phyloP scores from a whole-genome alignment of 35 echinoderm and acorn worm genomes.

The Diadema setosum region DNA sequence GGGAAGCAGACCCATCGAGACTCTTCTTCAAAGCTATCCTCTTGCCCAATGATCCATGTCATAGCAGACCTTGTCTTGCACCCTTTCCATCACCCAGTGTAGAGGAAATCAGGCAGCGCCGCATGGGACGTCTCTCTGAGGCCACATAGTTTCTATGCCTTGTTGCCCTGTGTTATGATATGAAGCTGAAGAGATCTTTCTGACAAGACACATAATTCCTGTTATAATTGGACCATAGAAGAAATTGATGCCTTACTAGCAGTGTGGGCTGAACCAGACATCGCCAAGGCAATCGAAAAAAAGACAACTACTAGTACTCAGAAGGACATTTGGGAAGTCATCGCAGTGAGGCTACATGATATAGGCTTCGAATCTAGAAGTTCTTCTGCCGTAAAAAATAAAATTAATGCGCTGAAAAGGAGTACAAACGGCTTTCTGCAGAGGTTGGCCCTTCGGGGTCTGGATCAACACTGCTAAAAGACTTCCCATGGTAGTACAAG shows the following conservation, averaged over 20 bases:
- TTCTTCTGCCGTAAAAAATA: neutral
- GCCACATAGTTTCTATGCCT: too few relatives aligned
- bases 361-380: neutral
- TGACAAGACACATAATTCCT: too few relatives aligned
- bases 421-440: neutral
- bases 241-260: neutral
- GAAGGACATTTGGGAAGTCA: neutral
- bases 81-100: neutral
- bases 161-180: too few relatives aligned
- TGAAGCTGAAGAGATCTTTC: too few relatives aligned
- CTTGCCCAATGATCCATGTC: neutral
- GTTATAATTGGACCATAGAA: neutral
- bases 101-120: neutral
- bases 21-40: neutral
- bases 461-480: neutral
- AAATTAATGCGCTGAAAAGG: neutral
- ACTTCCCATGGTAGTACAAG: neutral
- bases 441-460: neutral
- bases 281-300: neutral
- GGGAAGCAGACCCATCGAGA: neutral
- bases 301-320: neutral
- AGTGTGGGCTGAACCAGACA: neutral
- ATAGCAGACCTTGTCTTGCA: neutral
- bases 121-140: neutral
- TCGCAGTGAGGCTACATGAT: neutral